Base-by-base conservation (phyloP, 2,888 invertebrate species). In the Drosophila mercatorum region DNA sequence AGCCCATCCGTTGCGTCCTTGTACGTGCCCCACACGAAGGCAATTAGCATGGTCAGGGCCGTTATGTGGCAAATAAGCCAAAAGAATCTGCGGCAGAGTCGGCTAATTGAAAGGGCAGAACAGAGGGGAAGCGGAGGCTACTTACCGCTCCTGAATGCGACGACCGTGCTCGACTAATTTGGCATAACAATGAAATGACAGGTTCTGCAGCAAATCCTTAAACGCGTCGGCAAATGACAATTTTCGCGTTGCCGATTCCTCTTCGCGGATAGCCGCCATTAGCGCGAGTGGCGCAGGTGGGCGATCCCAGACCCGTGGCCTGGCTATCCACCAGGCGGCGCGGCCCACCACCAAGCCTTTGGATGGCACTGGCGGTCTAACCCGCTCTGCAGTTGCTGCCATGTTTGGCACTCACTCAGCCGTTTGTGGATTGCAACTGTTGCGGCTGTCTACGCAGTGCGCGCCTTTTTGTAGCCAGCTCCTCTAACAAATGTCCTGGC, bases 141-240 rank as follows among this genome's bases (percentile, higher is more conserved):
- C 91, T 82, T 75, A 92, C 92, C 83, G 89, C 75, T 92, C 92
- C 44, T 77, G 81, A 70, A 82, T 85, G 59, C 85, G 69, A 52
- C 84, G 85, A 40, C 86, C 88, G 43, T 76, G 82, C 81, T 91
- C 91, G 68, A 91, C 90, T 82, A 92, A 85, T 86, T 90, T 92
- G 61, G 87, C 83, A 81, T 92, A 92, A 82, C 92, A 91, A 88
- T 92, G 92, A 76, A 92, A 90, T 55, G 92, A 92, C 67, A 91
- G 81, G 76, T 92, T 90, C 63, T 75, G 72, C 80, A 92, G 80
- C 66, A 92, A 91, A 81, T 92, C 92, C 87, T 82, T 90, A 77
- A 92, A 75, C 69, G 76, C 91, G 52, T 67, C 79, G 38, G 70
- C 72, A 76, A 88, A 90, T 68, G 88, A 70, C 79, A 81, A 72